These are phyloP conservation scores for Limnephilus auricula DNA, from an alignment of 2,888 invertebrate genomes.

Conservation along the genomic window DNA sequence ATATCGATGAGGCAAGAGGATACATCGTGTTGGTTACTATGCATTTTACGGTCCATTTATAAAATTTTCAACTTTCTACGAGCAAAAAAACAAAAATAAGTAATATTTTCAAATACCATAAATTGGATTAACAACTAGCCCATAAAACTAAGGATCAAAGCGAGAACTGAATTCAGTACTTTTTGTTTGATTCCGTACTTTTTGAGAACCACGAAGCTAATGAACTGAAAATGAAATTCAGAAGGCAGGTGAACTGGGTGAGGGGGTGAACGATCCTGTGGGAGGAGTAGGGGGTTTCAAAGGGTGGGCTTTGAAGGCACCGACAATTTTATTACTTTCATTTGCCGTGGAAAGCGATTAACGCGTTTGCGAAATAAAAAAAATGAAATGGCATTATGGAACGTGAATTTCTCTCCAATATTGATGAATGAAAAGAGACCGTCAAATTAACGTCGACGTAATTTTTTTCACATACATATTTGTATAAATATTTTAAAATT, in stretches of 20 bases:
- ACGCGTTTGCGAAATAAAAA: slow-evolving; percentile 45
- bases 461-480: too few species aligned
- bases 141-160: neutral
- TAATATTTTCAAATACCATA: neutral
- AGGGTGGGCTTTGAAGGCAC: slow-evolving; percentile 44
- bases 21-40: too few species aligned
- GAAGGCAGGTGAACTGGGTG: slow-evolving; percentile 18
- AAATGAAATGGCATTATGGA: slow-evolving; percentile 27
- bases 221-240: slow-evolving; percentile 64
- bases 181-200: neutral
- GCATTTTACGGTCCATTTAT: neutral
- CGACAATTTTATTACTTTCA: slow-evolving; percentile 57
- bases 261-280: neutral
- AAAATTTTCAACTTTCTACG: neutral
- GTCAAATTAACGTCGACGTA: neutral
- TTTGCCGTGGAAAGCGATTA: slow-evolving; percentile 57
- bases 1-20: too few species aligned
- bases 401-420: slow-evolving; percentile 18
- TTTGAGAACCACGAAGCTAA: slow-evolving; percentile 6
- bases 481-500: neutral
- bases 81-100: neutral
- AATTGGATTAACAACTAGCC: neutral
- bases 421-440: neutral
- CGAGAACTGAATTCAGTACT: neutral
- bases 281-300: neutral